A percentile compares a stretch with the other conserved stretches of the same genome.
phyloP scores from a whole-genome alignment of 2,797 vertebrate genomes.

The Enteromius fasciolatus region DNA sequence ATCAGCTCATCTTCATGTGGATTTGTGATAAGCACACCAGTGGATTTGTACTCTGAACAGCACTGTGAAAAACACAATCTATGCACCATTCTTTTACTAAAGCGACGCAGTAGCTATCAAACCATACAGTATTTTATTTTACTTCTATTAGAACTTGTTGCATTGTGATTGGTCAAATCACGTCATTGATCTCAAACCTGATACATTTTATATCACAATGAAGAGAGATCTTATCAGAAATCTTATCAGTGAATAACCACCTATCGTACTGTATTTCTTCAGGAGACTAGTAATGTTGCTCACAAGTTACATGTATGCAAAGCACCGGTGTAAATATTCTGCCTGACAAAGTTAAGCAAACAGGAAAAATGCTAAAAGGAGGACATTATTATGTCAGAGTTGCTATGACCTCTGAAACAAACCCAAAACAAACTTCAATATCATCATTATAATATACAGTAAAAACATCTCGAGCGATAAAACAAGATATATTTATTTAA shows the following conservation, averaged over 20 bases:
- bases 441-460: not conserved
- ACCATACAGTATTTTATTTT: not conserved
- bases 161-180: not conserved
- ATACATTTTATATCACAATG: not conserved
- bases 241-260: not conserved
- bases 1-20: not conserved
- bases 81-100: not conserved
- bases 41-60: not conserved
- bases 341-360: not conserved
- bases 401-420: not conserved
- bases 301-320: not conserved
- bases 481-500: not conserved
- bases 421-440: not conserved
- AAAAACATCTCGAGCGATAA: not conserved
- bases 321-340: not conserved
- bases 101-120: not conserved
- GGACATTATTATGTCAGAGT: not conserved
- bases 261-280: not conserved
- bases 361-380: not conserved
- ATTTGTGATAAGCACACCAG: too few relatives aligned
- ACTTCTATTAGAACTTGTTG: not conserved
- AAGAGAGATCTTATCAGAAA: not conserved
- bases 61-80: not conserved
- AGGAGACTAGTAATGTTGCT: not conserved
- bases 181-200: not conserved